These are phyloP conservation scores for Phasianus colchicus DNA, from an alignment of 2,113 vertebrate genomes.

Conservation along the genomic window DNA sequence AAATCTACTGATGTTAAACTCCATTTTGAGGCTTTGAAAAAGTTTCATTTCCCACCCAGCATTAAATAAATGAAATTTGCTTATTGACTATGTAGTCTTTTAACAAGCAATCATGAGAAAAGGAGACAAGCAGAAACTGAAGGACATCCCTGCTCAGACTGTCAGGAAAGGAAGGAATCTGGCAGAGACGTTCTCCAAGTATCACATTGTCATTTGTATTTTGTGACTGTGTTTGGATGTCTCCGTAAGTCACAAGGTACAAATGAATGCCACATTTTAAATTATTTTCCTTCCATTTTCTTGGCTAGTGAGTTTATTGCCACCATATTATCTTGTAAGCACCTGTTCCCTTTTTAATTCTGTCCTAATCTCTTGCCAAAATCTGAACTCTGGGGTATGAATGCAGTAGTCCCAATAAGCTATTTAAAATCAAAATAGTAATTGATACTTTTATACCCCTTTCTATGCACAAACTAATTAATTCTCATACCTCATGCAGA, in stretches of 20 bases:
- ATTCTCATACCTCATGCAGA: conserved; percentile 48
- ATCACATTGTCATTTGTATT: background rate
- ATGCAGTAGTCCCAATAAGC: conserved; percentile 26
- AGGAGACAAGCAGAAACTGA: background rate
- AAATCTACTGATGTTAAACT: background rate
- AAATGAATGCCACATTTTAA: background rate
- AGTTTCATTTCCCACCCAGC: background rate
- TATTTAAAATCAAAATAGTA: conserved; percentile 66
- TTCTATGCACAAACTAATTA: conserved; percentile 64
- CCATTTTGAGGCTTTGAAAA: conserved; percentile 2
- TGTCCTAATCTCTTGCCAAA: conserved; percentile 47
- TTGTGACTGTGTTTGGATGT: background rate
- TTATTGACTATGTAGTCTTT: background rate
- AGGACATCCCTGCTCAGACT: background rate
- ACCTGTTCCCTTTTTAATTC: conserved; percentile 49
- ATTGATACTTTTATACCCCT: conserved; percentile 47
- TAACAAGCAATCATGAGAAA: background rate
- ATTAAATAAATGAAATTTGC: background rate
- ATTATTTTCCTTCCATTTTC: background rate
- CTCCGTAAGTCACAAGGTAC: background rate
- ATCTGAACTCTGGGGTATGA: conserved; percentile 11
- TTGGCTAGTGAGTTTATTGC: conserved; percentile 22
- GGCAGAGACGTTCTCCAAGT: background rate
- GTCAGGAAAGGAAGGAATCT: background rate
- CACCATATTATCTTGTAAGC: conserved; percentile 23